Base-by-base conservation (phyloP, 1,140 invertebrate genomes). In the Drosophila orena region DNA sequence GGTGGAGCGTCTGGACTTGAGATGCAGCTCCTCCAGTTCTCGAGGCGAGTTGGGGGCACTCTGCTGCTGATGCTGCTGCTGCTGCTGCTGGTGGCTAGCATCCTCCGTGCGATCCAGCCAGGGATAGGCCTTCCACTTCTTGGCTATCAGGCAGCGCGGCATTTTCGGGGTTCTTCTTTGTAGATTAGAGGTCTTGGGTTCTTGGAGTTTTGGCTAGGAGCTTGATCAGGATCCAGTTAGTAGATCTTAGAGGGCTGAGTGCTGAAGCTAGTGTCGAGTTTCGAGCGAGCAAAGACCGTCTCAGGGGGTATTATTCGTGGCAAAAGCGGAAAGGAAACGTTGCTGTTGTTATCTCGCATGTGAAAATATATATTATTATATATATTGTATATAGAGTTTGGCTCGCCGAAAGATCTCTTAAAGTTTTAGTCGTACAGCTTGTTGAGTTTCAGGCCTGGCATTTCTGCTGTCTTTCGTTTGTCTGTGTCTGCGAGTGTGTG, bases 81-180 rank as follows among this genome's bases (percentile, higher is more conserved):
- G 64, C 47, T 70, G 35, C 50, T 61, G 71, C 15, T 62, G 79
- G 58, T 37, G 46, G 17, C 4, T 50, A 57, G 55, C 83, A 56
- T 94, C 93, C 72, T 95, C 95, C 68, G 93, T 93, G 78, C 95
- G 94, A 91, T 95, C 95, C 86, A 95, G 94, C 95, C 96, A 96
- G 77, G 96, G 95, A 93, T 96, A 96, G 80, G 95, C 95, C 94
- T 97, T 97, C 96, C 96, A 97, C 94, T 97, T 97, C 93, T 97
- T 97, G 81, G 96, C 96, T 96, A 97, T 97, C 88, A 97, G 94
- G 94, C 96, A 97, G 91, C 96, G 96, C 93, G 96, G 96, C 96
- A 97, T 97, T n/a, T 65, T 52, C 42, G 35, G 38, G 14, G 40
- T 46, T 49, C 58, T 22, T 22, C 30, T 17, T 27, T 20, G 60